These are phyloP conservation scores for Drosophila affinis DNA, from an alignment of 2,888 invertebrate species.

Conservation along the genomic window DNA sequence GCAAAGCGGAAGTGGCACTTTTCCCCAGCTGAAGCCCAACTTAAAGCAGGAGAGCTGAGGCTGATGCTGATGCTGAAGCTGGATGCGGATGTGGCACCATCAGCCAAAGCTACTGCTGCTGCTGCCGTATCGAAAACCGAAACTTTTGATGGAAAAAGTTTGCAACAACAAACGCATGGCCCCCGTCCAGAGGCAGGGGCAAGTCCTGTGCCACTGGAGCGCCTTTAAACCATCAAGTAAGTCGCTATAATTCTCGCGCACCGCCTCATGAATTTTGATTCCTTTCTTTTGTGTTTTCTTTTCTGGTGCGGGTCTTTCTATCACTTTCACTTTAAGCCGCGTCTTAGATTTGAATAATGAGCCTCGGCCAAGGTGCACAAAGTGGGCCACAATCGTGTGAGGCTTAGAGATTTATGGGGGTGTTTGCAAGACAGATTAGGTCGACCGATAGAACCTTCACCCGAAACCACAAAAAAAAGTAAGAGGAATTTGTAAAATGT, in stretches of 20 bases:
- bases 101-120: constrained; percentile 13
- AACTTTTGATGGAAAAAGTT: constrained; percentile 82
- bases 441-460: constrained; percentile 25
- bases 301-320: constrained; percentile 5
- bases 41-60: constrained; percentile 16
- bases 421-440: constrained; percentile 34
- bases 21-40: constrained; percentile 38
- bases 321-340: constrained; percentile 48
- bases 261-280: constrained; percentile 75
- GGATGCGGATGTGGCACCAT: constrained; percentile 8
- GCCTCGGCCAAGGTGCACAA: constrained; percentile 48
- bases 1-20: constrained; percentile 77
- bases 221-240: constrained; percentile 64
- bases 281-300: constrained; percentile 25
- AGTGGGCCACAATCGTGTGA: constrained; percentile 39
- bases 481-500: background rate
- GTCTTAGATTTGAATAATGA: constrained; percentile 71
- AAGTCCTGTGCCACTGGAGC: background rate
- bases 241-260: constrained; percentile 67
- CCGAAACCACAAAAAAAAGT: constrained; percentile 9
- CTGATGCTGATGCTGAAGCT: constrained; percentile 5
- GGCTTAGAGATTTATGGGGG: constrained; percentile 35
- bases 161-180: constrained; percentile 76
- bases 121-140: constrained; percentile 75
- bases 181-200: constrained; percentile 26